Evolutionary conservation across 2,888 invertebrate species (phyloP).

Genomic region (Herminia tarsipennalis): DNA sequence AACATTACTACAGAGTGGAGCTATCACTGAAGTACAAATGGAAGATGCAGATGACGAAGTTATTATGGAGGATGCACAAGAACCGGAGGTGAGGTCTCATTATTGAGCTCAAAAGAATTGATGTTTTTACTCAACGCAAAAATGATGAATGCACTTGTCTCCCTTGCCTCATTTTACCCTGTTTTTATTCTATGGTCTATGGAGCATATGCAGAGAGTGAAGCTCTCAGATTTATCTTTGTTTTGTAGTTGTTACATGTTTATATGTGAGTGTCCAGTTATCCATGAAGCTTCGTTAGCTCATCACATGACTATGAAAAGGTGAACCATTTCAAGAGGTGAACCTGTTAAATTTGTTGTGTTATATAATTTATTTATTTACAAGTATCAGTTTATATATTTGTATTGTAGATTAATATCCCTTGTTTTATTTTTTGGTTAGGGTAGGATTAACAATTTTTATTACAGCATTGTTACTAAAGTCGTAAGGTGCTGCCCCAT

Average conservation of each 20-base stretch:
- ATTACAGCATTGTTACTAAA: conserved; percentile 81
- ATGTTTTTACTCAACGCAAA: conserved; percentile 10
- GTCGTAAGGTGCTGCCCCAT: conserved; percentile 70
- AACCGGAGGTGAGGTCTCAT: conserved; percentile 76
- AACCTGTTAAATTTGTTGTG: too few species aligned
- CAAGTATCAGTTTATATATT: conserved; percentile 24
- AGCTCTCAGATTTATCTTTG: not conserved
- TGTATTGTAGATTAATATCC: conserved; percentile 27
- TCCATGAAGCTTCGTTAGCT: too few species aligned
- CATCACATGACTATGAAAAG: too few species aligned
- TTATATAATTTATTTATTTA: too few species aligned
- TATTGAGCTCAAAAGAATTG: conserved; percentile 24
- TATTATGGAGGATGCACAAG: conserved; percentile 70
- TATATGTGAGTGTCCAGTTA: too few species aligned
- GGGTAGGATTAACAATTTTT: conserved; percentile 77
- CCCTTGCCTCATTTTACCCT: not conserved
- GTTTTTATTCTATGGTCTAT: not conserved
- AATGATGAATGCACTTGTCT: not conserved
- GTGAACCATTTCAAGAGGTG: too few species aligned
- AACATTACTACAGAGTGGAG: conserved; percentile 92
- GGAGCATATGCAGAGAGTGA: not conserved
- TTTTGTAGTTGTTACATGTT: too few species aligned
- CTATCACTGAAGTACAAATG: conserved; percentile 94
- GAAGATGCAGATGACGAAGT: conserved; percentile 87
- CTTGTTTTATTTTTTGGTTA: conserved; percentile 38